phyloP scores from a whole-genome alignment of 2,113 vertebrate species.

The Meleagris gallopavo region DNA sequence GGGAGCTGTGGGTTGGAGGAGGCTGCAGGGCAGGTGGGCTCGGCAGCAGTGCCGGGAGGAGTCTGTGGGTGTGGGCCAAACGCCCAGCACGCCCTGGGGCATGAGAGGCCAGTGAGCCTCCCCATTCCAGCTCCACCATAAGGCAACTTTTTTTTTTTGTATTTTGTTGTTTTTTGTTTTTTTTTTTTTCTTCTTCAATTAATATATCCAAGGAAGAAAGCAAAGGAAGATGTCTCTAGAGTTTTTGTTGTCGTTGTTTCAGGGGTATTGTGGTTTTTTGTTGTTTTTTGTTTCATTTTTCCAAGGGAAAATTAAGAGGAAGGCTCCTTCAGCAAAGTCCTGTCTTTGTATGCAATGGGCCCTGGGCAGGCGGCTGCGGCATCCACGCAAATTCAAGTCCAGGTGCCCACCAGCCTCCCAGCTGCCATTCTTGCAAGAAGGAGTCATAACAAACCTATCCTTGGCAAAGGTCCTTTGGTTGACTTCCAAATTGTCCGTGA shows the following conservation, averaged over 20 bases:
- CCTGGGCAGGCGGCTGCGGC: constrained; percentile 52
- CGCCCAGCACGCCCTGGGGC: background rate
- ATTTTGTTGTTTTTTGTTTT: background rate
- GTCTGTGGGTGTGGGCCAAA: background rate
- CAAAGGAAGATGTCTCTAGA: constrained; percentile 71
- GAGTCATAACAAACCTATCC: constrained; percentile 51
- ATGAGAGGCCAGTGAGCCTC: constrained; percentile 8
- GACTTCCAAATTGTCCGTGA: constrained; percentile 76
- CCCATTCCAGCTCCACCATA: constrained; percentile 79
- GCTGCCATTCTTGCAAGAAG: constrained; percentile 12
- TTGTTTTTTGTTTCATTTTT: constrained; percentile 44
- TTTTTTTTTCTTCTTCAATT: constrained; percentile 63
- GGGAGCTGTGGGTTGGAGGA: background rate
- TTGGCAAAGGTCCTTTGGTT: constrained; percentile 82
- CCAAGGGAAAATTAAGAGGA: constrained; percentile 78
- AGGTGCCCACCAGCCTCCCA: constrained; percentile 17
- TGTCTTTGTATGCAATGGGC: constrained; percentile 70
- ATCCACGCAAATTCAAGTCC: constrained; percentile 9
- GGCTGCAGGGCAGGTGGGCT: constrained; percentile 42
- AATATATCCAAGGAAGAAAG: constrained; percentile 82
- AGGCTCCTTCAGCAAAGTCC: constrained; percentile 78
- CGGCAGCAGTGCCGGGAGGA: constrained; percentile 30
- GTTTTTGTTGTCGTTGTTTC: constrained; percentile 7
- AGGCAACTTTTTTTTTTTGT: constrained; percentile 78
- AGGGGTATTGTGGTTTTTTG: constrained; percentile 18